Evolutionary conservation across 2,888 invertebrate genomes (phyloP).

Genomic region (Eristalis arbustorum): DNA sequence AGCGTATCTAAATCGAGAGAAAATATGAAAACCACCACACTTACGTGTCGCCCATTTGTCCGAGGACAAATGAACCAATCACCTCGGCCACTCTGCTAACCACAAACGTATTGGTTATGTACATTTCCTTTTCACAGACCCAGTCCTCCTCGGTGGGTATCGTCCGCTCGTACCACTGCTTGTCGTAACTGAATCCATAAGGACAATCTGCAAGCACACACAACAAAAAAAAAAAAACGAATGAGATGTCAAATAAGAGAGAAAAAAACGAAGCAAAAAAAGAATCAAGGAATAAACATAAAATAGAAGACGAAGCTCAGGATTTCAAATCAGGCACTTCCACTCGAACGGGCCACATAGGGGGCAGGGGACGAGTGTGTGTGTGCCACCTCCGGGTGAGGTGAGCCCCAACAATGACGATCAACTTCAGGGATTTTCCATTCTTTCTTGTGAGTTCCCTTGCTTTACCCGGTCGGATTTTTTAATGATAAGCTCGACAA

Average conservation of each 20-base stretch:
- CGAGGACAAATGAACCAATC: slow-evolving; percentile 82
- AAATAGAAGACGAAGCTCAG: slow-evolving; percentile 59
- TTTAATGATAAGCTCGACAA: slow-evolving; percentile 66
- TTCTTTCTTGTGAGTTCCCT: slow-evolving; percentile 52
- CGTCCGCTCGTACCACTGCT: slow-evolving; percentile 81
- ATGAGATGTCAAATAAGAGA: slow-evolving; percentile 30
- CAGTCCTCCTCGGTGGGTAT: slow-evolving; percentile 82
- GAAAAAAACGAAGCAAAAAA: slow-evolving; percentile 39
- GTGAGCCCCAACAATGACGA: slow-evolving; percentile 31
- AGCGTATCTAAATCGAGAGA: slow-evolving; percentile 23
- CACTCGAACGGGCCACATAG: background rate
- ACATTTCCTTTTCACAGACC: slow-evolving; percentile 82
- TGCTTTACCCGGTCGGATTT: slow-evolving; percentile 62
- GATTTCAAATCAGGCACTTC: slow-evolving; percentile 31
- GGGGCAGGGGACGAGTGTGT: background rate
- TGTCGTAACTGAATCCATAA: slow-evolving; percentile 82
- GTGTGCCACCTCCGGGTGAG: background rate
- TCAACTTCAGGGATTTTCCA: slow-evolving; percentile 66
- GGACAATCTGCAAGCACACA: slow-evolving; percentile 80
- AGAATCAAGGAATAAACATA: slow-evolving; percentile 53
- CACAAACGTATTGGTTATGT: slow-evolving; percentile 82
- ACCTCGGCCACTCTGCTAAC: slow-evolving; percentile 82
- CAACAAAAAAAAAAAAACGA: slow-evolving; percentile 8
- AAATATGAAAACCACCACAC: slow-evolving; percentile 71
- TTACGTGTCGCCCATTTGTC: slow-evolving; percentile 83